Percentiles rank a stretch among this genome's conserved stretches.
Evolutionary conservation across 2,797 vertebrate species (phyloP).

Genomic region (Acipenser transmontanus): DNA sequence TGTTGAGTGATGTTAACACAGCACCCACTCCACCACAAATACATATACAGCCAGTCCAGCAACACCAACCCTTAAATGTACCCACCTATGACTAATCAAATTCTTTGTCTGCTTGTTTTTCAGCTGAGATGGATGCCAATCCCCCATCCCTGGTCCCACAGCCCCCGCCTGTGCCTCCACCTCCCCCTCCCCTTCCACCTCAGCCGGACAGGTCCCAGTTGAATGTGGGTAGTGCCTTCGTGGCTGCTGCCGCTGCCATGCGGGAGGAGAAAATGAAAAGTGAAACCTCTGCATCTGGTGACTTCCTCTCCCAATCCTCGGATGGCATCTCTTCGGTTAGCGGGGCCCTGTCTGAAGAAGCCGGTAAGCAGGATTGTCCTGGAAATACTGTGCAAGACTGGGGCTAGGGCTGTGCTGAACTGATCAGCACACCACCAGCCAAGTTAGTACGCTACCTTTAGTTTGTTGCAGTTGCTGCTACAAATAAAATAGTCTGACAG

Average conservation of each 20-base stretch:
- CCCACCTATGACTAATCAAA: too few relatives aligned
- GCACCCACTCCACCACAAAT: too few relatives aligned
- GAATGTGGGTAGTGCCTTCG: background rate
- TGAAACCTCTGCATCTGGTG: slow-evolving; percentile 3
- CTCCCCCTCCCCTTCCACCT: background rate
- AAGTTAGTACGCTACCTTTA: too few relatives aligned
- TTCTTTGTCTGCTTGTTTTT: too few relatives aligned
- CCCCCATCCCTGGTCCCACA: too few relatives aligned
- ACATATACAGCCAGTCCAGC: too few relatives aligned
- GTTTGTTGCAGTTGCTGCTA: too few relatives aligned
- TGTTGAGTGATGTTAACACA: too few relatives aligned
- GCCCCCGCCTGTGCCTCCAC: background rate
- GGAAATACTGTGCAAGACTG: background rate
- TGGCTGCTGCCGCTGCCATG: background rate
- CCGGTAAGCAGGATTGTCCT: background rate
- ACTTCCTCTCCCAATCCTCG: background rate
- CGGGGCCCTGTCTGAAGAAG: background rate
- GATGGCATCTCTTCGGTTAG: background rate
- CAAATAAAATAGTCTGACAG: too few relatives aligned
- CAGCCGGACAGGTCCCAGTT: slow-evolving; percentile 1
- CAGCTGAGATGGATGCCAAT: too few relatives aligned
- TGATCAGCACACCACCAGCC: too few relatives aligned
- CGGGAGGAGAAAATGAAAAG: slow-evolving; percentile 13
- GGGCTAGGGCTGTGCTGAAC: background rate
- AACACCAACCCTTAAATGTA: background rate